Base-by-base conservation (phyloP, 1,140 invertebrate genomes). In the Drosophila kurseongensis region DNA sequence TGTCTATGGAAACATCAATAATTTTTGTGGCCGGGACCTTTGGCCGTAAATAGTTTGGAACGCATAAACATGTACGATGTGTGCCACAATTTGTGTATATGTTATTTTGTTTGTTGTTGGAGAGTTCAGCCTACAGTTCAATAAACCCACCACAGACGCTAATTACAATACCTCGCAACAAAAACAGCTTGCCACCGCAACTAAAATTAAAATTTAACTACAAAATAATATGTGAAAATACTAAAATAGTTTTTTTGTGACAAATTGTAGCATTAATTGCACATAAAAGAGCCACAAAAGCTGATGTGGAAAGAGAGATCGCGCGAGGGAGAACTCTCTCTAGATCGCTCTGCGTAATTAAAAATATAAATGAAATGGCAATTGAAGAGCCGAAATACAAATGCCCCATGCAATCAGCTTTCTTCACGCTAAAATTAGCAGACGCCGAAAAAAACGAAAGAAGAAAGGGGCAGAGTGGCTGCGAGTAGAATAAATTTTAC, bases 251-350 rank as follows among this genome's bases (percentile, higher is more conserved):
- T 36, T 45, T 16, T 16, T 16, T 62, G 8, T 47, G 44, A 63
- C 65, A 82, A 81, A 81, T 82, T 68, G 45, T 75, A 83, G 44
- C 83, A 78, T 79, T 83, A 82, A 82, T 78, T 61, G 75, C 56
- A 73, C 78, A 83, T 75, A 62, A 83, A 82, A 83, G 14, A 52
- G 66, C 38, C 23, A 36, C 55, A 41, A 18, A 51, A 48, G 12
- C 45, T 16, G 8, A 5, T 54, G 14, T 13, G 18, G 10, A 54
- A 14, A 23, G 23, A 14, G 45, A 32, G n/a, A 42, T n/a, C 38
- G 54, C 14, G 54, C 42, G 40, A 5, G 4, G 18, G 29, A 27
- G 35, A 47, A 48, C 35, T 61, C 61, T 66, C 41, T 48, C 50
- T 55, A 57, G 54, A 42, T 36, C 14, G 52, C 51, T 71, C 36